Evolutionary conservation across 2,888 invertebrate genomes (phyloP).

Genomic region (Oscheius onirici): DNA sequence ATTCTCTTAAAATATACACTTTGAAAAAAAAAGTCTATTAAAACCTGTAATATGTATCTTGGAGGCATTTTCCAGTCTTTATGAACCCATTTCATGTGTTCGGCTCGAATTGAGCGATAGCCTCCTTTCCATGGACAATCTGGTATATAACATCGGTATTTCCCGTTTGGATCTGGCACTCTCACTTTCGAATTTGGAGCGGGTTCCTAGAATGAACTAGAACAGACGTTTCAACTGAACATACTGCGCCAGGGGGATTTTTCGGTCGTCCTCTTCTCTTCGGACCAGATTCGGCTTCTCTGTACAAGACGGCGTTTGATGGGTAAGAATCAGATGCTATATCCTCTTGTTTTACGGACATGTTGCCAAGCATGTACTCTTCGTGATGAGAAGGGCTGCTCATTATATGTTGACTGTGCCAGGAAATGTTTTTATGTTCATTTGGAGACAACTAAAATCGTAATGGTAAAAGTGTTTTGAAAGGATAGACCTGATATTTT

Average conservation of each 20-base stretch:
- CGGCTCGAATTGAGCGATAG: conserved; percentile 51
- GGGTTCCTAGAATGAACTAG: conserved; percentile 22
- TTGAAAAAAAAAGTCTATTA: background rate
- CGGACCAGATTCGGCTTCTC: background rate
- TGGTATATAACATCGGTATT: conserved; percentile 51
- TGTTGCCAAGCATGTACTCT: too few species aligned
- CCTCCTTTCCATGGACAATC: conserved; percentile 46
- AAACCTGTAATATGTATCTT: conserved; percentile 39
- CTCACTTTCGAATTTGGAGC: conserved; percentile 26
- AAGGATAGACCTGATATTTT: background rate
- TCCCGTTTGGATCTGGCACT: conserved; percentile 41
- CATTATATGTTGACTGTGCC: too few species aligned
- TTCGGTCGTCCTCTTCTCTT: conserved; percentile 22
- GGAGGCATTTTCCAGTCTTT: conserved; percentile 48
- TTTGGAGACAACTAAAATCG: background rate
- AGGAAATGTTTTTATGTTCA: background rate
- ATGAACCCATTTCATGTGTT: conserved; percentile 53
- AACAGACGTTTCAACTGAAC: background rate
- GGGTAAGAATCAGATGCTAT: too few species aligned
- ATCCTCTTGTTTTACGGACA: too few species aligned
- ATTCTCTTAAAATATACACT: conserved; percentile 33
- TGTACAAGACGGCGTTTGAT: too few species aligned
- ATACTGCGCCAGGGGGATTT: conserved; percentile 28
- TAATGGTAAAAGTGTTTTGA: background rate
- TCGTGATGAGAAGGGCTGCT: too few species aligned